Evolutionary conservation across 1,140 invertebrate genomes (phyloP).

Genomic region (Babylonia areolata): DNA sequence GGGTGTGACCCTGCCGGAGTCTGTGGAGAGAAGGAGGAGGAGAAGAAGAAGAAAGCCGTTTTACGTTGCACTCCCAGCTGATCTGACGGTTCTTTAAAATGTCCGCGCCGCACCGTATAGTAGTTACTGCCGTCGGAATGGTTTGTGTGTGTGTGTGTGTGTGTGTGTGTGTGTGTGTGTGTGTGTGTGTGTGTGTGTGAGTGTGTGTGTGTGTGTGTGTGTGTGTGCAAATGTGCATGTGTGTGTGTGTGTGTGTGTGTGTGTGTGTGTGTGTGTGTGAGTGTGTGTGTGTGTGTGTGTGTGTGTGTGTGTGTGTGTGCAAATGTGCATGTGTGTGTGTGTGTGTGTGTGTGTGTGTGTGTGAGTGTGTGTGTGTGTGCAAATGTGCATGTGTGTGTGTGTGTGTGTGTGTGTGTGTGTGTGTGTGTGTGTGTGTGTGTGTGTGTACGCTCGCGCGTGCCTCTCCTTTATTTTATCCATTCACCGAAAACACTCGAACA

Average conservation of each 20-base stretch:
- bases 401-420: neutral
- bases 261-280: neutral
- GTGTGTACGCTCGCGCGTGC: neutral
- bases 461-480: too few relatives aligned
- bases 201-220: neutral
- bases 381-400: neutral
- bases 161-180: neutral
- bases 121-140: too few relatives aligned
- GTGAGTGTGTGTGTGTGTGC: neutral
- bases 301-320: neutral
- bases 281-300: neutral
- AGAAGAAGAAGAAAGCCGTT: too few relatives aligned
- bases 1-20: neutral
- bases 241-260: neutral
- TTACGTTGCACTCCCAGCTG: too few relatives aligned
- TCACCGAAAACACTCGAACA: too few relatives aligned
- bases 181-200: neutral
- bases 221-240: neutral
- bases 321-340: neutral
- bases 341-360: neutral
- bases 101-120: too few relatives aligned
- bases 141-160: constrained; percentile 5
- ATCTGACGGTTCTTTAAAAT: too few relatives aligned
- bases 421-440: neutral
- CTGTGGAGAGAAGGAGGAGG: too few relatives aligned